Percentiles rank a stretch among this genome's conserved stretches.
phyloP scores from a whole-genome alignment of 2,113 vertebrate genomes.

The Cathartes aura region DNA sequence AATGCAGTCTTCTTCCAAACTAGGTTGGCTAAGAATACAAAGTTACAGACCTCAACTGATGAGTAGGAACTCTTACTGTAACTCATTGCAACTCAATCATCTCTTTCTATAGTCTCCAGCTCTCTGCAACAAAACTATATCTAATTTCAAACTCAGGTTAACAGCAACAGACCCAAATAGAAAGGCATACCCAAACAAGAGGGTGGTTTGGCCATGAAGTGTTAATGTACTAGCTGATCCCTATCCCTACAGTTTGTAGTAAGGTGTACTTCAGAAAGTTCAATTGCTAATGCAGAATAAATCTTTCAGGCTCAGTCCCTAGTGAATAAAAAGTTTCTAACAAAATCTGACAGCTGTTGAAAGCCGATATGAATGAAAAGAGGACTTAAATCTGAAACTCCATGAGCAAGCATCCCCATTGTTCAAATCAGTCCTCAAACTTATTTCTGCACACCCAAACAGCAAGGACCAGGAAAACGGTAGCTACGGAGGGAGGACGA shows the following conservation, averaged over 20 bases:
- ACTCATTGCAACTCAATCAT: neutral
- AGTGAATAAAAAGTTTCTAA: neutral
- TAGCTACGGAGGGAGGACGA: fast-evolving
- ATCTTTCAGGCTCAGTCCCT: neutral
- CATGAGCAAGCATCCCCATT: neutral
- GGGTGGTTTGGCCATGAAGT: neutral
- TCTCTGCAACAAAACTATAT: neutral
- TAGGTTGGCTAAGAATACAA: neutral
- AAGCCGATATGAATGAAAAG: neutral
- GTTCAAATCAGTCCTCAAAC: neutral
- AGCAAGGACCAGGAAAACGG: neutral
- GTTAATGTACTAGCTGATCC: neutral
- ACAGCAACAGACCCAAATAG: neutral
- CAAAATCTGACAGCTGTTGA: neutral
- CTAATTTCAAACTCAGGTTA: neutral
- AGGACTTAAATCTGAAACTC: neutral
- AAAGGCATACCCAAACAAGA: neutral
- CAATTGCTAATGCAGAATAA: neutral
- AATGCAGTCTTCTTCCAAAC: neutral
- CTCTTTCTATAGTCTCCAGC: neutral
- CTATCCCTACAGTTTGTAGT: neutral
- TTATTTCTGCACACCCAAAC: neutral
- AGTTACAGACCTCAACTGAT: neutral
- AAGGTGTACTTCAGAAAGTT: neutral
- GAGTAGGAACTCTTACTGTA: neutral